phyloP scores from a whole-genome alignment of 2,797 vertebrate genomes.

The Rhynchonycteris naso region DNA sequence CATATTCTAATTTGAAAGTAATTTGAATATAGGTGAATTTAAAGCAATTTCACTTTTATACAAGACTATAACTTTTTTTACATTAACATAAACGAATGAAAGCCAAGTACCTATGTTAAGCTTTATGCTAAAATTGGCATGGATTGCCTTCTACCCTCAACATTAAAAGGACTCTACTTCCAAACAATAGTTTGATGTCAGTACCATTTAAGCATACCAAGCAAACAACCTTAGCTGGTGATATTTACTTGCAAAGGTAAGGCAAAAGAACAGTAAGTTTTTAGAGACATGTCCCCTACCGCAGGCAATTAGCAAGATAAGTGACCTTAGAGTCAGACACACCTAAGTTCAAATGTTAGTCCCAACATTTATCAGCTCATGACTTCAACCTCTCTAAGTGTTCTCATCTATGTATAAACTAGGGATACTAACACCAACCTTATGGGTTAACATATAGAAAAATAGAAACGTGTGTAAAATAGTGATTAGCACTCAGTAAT shows the following conservation, averaged over 20 bases:
- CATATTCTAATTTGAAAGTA: constrained; percentile 3
- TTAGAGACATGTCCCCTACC: neutral
- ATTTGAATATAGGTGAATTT: constrained; percentile 27
- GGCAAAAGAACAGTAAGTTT: neutral
- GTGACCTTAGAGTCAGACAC: neutral
- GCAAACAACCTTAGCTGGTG: neutral
- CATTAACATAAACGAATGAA: neutral
- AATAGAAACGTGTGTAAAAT: constrained; percentile 16
- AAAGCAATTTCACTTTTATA: constrained; percentile 34
- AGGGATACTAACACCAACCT: neutral
- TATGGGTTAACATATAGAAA: neutral
- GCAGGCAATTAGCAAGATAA: neutral
- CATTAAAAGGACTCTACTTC: neutral
- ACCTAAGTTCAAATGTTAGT: neutral
- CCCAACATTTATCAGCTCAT: neutral
- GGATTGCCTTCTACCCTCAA: neutral
- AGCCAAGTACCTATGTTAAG: constrained; percentile 1
- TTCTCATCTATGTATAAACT: neutral
- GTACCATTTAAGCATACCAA: neutral
- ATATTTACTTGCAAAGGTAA: constrained; percentile 18
- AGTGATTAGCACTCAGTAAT: neutral
- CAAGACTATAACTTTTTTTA: constrained; percentile 26
- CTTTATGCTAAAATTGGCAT: neutral
- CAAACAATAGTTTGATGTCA: constrained; percentile 19
- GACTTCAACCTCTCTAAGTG: neutral